phyloP scores from a whole-genome alignment of 2,888 invertebrate genomes.

The Brenthis daphne region DNA sequence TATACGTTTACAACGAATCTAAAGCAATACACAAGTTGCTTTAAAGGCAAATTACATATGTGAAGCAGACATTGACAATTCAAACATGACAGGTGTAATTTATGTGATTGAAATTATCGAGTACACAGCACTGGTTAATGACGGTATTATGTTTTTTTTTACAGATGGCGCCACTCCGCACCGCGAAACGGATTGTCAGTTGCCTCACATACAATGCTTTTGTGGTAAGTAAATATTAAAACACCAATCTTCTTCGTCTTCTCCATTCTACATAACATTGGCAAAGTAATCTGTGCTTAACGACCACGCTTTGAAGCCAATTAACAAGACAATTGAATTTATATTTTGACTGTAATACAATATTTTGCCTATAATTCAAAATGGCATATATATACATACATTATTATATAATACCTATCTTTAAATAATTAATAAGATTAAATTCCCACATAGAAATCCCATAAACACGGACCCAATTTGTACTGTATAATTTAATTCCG shows the following conservation, averaged over 20 bases:
- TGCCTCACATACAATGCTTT: conserved; percentile 63
- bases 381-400: too few species aligned
- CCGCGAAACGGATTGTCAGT: conserved; percentile 54
- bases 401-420: too few species aligned
- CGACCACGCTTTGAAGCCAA: too few species aligned
- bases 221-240: conserved; percentile 54
- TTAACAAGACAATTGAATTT: too few species aligned
- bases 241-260: too few species aligned
- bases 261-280: too few species aligned
- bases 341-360: too few species aligned
- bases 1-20: background rate
- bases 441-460: background rate
- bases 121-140: conserved; percentile 38
- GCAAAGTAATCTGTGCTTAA: too few species aligned
- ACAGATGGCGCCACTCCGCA: conserved; percentile 67
- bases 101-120: conserved; percentile 53
- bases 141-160: conserved; percentile 37
- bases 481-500: conserved; percentile 49
- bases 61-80: conserved; percentile 52
- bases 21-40: background rate
- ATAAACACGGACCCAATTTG: conserved; percentile 32
- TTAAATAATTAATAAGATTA: background rate
- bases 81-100: conserved; percentile 53
- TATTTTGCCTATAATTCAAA: too few species aligned
- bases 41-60: conserved; percentile 30